phyloP scores from a whole-genome alignment of 2,888 invertebrate species.

The Pocota personata region DNA sequence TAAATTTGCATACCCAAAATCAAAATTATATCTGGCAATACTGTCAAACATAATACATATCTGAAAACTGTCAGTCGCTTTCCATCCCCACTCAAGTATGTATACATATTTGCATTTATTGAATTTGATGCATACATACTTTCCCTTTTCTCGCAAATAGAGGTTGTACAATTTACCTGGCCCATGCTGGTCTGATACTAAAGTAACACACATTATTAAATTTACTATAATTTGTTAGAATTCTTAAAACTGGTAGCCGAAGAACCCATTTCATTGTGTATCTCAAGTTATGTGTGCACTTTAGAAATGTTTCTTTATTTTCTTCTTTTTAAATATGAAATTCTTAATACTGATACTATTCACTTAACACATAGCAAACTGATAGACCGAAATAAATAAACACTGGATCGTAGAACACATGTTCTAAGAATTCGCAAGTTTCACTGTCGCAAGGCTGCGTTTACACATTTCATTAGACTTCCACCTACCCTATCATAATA shows the following conservation, averaged over 20 bases:
- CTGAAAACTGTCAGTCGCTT: background rate
- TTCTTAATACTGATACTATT: background rate
- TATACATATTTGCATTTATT: too few species aligned
- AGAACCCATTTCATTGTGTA: constrained; percentile 24
- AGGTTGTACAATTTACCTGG: constrained; percentile 13
- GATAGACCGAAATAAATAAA: background rate
- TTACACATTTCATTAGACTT: background rate
- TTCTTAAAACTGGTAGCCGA: background rate
- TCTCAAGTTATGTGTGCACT: background rate
- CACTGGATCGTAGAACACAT: background rate
- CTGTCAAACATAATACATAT: background rate
- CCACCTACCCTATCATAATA: background rate
- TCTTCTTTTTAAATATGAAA: background rate
- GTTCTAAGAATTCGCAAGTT: background rate
- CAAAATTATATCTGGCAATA: background rate
- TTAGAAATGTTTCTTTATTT: background rate
- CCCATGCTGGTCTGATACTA: background rate
- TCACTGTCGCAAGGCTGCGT: background rate
- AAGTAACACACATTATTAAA: background rate
- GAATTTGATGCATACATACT: too few species aligned
- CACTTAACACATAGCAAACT: background rate
- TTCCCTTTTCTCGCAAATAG: background rate
- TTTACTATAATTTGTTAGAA: background rate
- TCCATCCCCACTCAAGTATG: background rate
- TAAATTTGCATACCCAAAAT: too few species aligned